These are phyloP conservation scores for Trididemnum nubilum DNA, from an alignment of 23 tunicate genomes.

Conservation along the genomic window DNA sequence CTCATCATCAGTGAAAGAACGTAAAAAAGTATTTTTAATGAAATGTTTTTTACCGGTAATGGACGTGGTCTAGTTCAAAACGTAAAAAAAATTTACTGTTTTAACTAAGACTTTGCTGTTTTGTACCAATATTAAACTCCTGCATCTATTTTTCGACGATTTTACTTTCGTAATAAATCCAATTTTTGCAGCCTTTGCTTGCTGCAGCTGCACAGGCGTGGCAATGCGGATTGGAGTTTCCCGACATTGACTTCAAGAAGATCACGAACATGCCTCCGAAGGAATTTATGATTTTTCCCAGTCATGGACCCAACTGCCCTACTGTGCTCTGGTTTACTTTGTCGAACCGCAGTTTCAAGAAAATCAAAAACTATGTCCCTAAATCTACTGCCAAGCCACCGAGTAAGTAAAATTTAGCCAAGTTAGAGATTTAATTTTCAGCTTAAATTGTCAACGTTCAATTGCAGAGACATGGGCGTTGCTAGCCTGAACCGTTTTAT, in stretches of 20 bases:
- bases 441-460: too few species aligned
- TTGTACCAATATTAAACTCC: too few species aligned
- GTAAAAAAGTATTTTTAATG: too few species aligned
- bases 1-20: too few species aligned
- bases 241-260: conserved; percentile 48
- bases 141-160: too few species aligned
- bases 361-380: conserved; percentile 42
- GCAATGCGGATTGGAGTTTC: conserved; percentile 52
- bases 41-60: too few species aligned
- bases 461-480: too few species aligned
- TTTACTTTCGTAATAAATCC: background rate
- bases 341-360: conserved; percentile 55
- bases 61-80: too few species aligned
- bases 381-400: conserved; percentile 27
- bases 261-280: conserved; percentile 42
- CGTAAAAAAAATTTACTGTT: too few species aligned
- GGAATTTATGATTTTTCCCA: conserved; percentile 43
- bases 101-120: too few species aligned
- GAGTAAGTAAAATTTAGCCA: background rate
- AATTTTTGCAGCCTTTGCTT: conserved; percentile 37
- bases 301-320: conserved; percentile 61
- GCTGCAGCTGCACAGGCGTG: conserved; percentile 44
- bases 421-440: too few species aligned
- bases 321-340: conserved; percentile 78
- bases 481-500: too few species aligned